Evolutionary conservation across 2,113 vertebrate species (phyloP).

Genomic region (Platichthys flesus): DNA sequence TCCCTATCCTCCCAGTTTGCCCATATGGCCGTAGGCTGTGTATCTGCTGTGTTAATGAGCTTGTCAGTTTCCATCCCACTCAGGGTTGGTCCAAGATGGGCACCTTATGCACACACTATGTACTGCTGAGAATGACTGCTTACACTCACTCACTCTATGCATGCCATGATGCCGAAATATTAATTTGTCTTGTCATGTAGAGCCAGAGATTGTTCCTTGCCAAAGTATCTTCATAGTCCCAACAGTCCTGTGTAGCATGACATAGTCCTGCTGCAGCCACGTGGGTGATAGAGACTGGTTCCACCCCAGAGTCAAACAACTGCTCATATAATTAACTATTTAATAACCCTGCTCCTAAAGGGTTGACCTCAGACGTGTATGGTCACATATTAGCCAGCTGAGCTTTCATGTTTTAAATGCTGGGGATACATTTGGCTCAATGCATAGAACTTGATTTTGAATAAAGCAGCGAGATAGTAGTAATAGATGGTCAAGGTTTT

Average conservation of each 20-base stretch:
- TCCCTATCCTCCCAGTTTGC: conserved; percentile 76
- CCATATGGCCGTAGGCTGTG: conserved; percentile 78
- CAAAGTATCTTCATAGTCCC: conserved; percentile 1
- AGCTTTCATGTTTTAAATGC: conserved; percentile 17
- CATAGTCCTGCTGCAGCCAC: conserved; percentile 36
- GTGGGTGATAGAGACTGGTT: conserved; percentile 52
- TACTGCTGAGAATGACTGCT: conserved; percentile 1
- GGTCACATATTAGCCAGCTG: conserved; percentile 45
- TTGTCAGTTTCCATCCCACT: conserved; percentile 69
- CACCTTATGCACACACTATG: conserved; percentile 25
- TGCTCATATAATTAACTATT: conserved; percentile 65
- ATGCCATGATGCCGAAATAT: neutral
- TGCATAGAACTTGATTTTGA: no score
- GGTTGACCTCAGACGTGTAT: conserved; percentile 43
- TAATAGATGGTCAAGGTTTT: neutral
- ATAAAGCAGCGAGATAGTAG: neutral
- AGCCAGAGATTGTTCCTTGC: conserved; percentile 11
- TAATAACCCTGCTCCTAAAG: conserved; percentile 55
- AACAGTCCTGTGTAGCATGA: neutral
- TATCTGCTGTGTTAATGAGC: conserved; percentile 79
- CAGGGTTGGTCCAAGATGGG: conserved; percentile 32
- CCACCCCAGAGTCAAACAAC: conserved; percentile 43
- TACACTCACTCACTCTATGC: neutral
- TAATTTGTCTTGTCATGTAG: neutral
- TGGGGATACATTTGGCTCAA: neutral